These are phyloP conservation scores for Thysanoteuthis rhombus DNA, from an alignment of 2,888 invertebrate genomes.

Conservation along the genomic window DNA sequence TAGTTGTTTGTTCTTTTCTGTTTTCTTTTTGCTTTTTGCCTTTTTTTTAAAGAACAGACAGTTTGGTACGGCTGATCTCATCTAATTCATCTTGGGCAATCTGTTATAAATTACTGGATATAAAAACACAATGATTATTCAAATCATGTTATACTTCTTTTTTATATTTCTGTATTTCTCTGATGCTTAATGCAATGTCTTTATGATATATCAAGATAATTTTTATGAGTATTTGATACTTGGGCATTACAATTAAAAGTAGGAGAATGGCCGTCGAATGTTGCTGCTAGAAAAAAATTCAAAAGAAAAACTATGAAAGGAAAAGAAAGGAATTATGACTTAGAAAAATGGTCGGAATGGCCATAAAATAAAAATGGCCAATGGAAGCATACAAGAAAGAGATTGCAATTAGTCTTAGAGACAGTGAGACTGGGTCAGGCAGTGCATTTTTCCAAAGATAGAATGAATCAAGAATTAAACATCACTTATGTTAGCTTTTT, in stretches of 20 bases:
- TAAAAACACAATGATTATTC: too few species aligned
- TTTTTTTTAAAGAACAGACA: too few species aligned
- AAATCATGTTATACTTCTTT: neutral
- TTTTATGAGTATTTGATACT: neutral
- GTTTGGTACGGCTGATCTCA: too few species aligned
- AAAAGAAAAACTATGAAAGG: neutral
- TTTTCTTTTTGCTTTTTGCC: too few species aligned
- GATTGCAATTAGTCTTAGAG: neutral
- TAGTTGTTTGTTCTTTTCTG: too few species aligned
- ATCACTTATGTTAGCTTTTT: neutral
- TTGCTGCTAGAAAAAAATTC: neutral
- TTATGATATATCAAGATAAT: neutral
- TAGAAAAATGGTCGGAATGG: slow-evolving; percentile 12
- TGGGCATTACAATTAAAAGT: neutral
- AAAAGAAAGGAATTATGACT: neutral
- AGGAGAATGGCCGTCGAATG: neutral
- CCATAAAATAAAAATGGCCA: neutral
- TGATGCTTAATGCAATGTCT: neutral
- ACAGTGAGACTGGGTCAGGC: neutral
- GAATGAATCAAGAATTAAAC: neutral
- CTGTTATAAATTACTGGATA: too few species aligned
- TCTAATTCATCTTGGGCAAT: too few species aligned
- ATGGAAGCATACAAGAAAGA: neutral
- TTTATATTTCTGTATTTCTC: neutral
- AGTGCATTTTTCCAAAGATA: neutral